Base-by-base conservation (phyloP, 2,113 vertebrate genomes). In the Notechis scutatus region DNA sequence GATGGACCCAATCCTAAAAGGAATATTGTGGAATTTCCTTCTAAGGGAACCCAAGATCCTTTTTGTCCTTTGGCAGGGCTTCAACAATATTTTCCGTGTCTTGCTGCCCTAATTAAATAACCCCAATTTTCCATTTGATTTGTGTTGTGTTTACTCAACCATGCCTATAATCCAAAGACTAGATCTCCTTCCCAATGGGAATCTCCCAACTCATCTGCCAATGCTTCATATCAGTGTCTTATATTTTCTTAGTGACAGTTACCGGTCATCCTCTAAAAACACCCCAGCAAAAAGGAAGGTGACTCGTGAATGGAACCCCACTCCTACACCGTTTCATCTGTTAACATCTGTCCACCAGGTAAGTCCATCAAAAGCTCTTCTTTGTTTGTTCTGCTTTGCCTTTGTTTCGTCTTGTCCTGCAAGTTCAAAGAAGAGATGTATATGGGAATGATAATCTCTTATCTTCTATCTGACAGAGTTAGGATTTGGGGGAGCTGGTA, bases 251-350 rank as follows among this genome's bases (percentile, higher is more conserved):
- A 74, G 89, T 93, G 64, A 8, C 94, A 98, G 97, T 39, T 93
- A 96, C 93, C 95, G 86, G 92, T 96, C 96, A 4, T 74, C 69
- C 29, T 94, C 96, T 0, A 95, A 96, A 95, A 93, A 61, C 1
- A 94, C 91, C 0, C 94, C 93, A 0, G 87, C 56, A 0, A 91
- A 90, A 85, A 96, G 61, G 9, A 47, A 29, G 10, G 87, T 20
- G 18, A 96, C 90, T 55, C 93, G 91, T 87, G 95, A 94, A 0
- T 92, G 85, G 10, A 95, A 91, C 11, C 87, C 94, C 26, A 96
- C 89, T 2, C 92, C 61, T 0, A 0, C 93, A 0, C 92, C 89
- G 2, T 61, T 94, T 29, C 56, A 8, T 42, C 87, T 93, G 34
- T 89, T 94, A 85, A 94, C 95, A 0, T 94, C 93, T 0, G 42